A percentile compares a stretch with the other conserved stretches of the same genome.
phyloP scores from a whole-genome alignment of 1,140 invertebrate genomes.

The Gryllus bimaculatus region DNA sequence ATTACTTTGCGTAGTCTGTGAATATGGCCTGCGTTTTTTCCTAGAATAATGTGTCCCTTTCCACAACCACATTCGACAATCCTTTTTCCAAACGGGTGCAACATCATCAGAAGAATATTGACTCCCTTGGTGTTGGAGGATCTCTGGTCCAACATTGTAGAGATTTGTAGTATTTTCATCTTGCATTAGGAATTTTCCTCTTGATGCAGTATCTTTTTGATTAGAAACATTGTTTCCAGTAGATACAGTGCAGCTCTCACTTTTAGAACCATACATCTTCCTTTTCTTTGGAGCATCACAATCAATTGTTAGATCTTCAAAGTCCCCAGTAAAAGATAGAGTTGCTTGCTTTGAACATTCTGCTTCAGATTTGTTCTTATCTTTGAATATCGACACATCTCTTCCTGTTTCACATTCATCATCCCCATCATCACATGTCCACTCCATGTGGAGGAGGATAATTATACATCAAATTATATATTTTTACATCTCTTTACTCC shows the following conservation, averaged over 20 bases:
- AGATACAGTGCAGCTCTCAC: background rate
- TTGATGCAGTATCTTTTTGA: too few relatives aligned
- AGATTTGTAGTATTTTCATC: constrained; percentile 8
- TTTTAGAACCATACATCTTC: background rate
- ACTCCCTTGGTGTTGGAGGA: constrained; percentile 29
- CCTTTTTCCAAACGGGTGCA: constrained; percentile 51
- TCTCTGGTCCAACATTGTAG: background rate
- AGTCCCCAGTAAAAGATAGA: background rate
- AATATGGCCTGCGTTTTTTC: constrained; percentile 26
- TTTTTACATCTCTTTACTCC: too few relatives aligned
- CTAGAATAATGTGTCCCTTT: constrained; percentile 35
- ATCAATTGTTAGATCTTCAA: background rate
- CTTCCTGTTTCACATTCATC: too few relatives aligned
- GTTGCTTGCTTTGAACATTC: background rate
- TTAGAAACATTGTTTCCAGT: background rate
- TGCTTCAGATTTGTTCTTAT: background rate
- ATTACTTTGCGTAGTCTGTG: too few relatives aligned
- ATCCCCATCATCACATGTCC: too few relatives aligned
- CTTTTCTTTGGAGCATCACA: background rate
- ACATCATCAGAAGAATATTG: constrained; percentile 37
- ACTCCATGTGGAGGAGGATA: too few relatives aligned
- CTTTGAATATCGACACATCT: too few relatives aligned
- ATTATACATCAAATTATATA: too few relatives aligned
- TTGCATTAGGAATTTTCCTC: background rate
- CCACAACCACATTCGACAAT: constrained; percentile 55